Evolutionary conservation across 1,140 invertebrate genomes (phyloP), one percentile per base, ranked within the genome.

Genomic region (Lordiphosa clarofinis): DNA sequence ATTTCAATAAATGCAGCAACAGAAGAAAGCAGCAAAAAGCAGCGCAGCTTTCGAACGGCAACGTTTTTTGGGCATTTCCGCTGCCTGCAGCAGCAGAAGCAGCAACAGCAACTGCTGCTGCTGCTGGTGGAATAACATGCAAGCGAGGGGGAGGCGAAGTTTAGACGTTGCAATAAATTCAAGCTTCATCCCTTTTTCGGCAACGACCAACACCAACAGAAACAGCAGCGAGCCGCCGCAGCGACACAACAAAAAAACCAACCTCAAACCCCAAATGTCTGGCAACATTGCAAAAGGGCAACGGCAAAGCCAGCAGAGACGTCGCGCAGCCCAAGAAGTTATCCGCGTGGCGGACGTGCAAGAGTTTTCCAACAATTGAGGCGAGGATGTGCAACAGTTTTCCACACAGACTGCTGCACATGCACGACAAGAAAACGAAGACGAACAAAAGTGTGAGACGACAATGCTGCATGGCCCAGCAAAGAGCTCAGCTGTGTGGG

Each of bases 261-360:
- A 47, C 49, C 78, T 54, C 76, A 76, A 59, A 73, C 78, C 69
- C 68, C 56, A 61, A 73, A 62, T 72, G 78, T 82, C 78, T 82
- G 78, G 52, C 68, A 73, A 63, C 73, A 52, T 62, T 61, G 59
- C 61, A 62, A 73, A 75, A 81, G 72, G 67, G 67, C 76, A 70
- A 68, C 36, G 50, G 42, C 66, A 53, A 49, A 5, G 9, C 28
- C 53, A 33, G 56, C 44, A 11, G 36, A 36, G 11, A 9, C 38
- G 43, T 55, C 47, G 56, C 54, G 40, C 24, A 28, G 44, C 52
- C 35, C 40, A 19, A 15, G 39, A 46, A 50, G 24, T 40, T 50
- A 49, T 31, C 44, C 81, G 75, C 63, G 79, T 87, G 86, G 86
- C 59, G 86, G 86, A 3, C 46, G 63, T 84, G 84, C 69, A 73